These are phyloP conservation scores for Hydra vulgaris DNA, from an alignment of 30 jellyfish, hydroid and myxozoan species.

Conservation along the genomic window DNA sequence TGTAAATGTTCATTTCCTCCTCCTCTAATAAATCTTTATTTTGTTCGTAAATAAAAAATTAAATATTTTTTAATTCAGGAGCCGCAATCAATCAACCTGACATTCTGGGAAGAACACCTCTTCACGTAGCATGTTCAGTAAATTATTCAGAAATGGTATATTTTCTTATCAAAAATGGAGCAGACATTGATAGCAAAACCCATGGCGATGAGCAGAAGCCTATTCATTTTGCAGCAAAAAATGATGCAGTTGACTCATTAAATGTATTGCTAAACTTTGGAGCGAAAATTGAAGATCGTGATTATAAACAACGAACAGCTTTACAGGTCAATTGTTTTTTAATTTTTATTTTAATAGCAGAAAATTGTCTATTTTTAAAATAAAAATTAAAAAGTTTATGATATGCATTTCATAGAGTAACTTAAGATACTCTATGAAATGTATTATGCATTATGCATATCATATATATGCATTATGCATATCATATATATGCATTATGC, in stretches of 20 bases:
- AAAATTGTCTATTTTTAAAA: no score
- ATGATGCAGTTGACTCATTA: slow-evolving; percentile 75
- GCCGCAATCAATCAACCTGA: slow-evolving; percentile 75
- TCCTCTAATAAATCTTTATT: no score
- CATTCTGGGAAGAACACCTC: slow-evolving; percentile 82
- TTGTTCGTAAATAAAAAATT: no score
- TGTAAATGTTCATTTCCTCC: no score
- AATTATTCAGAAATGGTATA: slow-evolving; percentile 85
- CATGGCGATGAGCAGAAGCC: slow-evolving; percentile 83
- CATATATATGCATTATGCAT: no score
- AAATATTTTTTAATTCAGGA: no score
- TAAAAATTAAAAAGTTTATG: no score
- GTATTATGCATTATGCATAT: no score
- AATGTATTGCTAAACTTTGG: slow-evolving; percentile 43
- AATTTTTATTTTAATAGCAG: no score
- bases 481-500: no score
- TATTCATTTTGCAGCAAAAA: slow-evolving; percentile 90
- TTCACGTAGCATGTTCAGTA: slow-evolving; percentile 97
- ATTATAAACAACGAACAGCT: slow-evolving; percentile 90
- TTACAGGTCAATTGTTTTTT: slow-evolving; percentile 47
- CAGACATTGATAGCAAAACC: slow-evolving; percentile 58
- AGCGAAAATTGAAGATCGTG: slow-evolving; percentile 61
- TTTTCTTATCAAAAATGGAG: slow-evolving; percentile 58
- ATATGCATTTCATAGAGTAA: no score
- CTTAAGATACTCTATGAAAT: no score